A percentile compares a stretch with the other conserved stretches of the same genome.
Evolutionary conservation across 2,888 invertebrate genomes (phyloP).

Genomic region (Blera fallax): DNA sequence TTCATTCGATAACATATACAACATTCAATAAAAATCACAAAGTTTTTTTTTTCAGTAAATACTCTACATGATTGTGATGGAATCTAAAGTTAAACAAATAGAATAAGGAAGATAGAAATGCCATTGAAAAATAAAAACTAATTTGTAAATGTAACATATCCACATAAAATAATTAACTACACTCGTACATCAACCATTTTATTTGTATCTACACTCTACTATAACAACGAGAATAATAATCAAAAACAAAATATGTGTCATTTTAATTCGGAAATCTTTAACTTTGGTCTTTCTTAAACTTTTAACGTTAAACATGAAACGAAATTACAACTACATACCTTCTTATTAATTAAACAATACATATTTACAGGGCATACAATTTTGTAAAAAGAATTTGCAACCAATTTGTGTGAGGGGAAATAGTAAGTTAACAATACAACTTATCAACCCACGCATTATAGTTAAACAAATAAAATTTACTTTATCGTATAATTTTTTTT

Average conservation of each 20-base stretch:
- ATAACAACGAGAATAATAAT: constrained; percentile 17
- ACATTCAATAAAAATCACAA: constrained; percentile 65
- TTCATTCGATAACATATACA: constrained; percentile 60
- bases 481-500: constrained; percentile 12
- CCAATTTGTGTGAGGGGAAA: neutral
- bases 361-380: constrained; percentile 59
- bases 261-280: constrained; percentile 49
- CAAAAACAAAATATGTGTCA: neutral
- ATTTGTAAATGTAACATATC: constrained; percentile 4
- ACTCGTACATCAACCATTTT: constrained; percentile 37
- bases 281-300: constrained; percentile 61
- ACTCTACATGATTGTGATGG: constrained; percentile 46
- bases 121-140: constrained; percentile 21
- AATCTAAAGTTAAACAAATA: constrained; percentile 17
- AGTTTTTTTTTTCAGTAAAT: constrained; percentile 36
- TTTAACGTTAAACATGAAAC: constrained; percentile 45
- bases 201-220: constrained; percentile 26
- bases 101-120: neutral
- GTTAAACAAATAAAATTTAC: constrained; percentile 18
- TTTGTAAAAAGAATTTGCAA: constrained; percentile 39
- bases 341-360: constrained; percentile 33
- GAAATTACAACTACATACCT: constrained; percentile 23
- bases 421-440: neutral
- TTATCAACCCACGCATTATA: neutral
- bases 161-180: neutral